Base-by-base conservation (phyloP, 2,888 invertebrate species). In the Drosophila koepferae region DNA sequence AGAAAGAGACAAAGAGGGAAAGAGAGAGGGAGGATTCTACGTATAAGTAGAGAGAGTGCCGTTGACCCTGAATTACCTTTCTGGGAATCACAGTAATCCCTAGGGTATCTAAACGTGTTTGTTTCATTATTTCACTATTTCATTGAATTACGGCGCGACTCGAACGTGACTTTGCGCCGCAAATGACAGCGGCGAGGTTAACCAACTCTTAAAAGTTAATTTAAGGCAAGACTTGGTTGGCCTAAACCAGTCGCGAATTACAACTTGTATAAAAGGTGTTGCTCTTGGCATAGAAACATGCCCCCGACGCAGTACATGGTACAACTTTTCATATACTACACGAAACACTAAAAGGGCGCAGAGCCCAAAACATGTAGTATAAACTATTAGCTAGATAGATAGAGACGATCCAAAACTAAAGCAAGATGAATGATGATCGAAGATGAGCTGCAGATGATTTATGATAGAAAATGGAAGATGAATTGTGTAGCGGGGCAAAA, bases 241-340 rank as follows among this genome's bases (percentile, higher is more conserved):
- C 46, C 7, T 5, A 54, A 66, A 64, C 64, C 54, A 64, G 66
- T 55, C 53, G 63, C 31, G 61, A 62, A 62, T 62, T 36, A 14
- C 20, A 54, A 53, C 61, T 16, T n/a, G 53, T 53, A 43, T 34
- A 41, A 28, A 41, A 23, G 23, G n/a, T 28, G 59, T 36, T 58
- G 20, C 58, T 20, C 18, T 44, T 44, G 20, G 44, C 56, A 31
- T 44, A 20, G 20, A 58, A 44, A 55, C 23, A 55, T 12, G 40
- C 38, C 10, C 38, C 10, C 40, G 3, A 40, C n/a, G 14, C 2
- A 3, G 2, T n/a, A n/a, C 8, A 40, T n/a, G 16, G n/a, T 40
- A 36, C 18, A 51, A 34, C 34, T 20, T 36, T 51, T 18, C 18
- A 34, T 18, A 34, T 2, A 20, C 20, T 51, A 6, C 49, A 12